Evolutionary conservation across 2,113 vertebrate species (phyloP).

Genomic region (Prionailurus bengalensis): DNA sequence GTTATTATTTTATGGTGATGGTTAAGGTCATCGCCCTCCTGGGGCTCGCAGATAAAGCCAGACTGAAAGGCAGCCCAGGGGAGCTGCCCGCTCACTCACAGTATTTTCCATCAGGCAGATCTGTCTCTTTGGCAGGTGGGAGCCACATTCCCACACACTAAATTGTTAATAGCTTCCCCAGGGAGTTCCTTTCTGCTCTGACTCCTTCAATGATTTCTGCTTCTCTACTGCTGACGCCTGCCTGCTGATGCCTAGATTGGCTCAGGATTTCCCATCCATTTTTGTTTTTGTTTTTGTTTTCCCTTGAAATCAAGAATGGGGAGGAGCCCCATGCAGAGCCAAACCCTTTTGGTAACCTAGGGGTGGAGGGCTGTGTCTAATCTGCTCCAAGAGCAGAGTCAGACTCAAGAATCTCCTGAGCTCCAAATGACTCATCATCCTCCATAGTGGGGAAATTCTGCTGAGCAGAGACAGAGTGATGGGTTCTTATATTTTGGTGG

Average conservation of each 20-base stretch:
- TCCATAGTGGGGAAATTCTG: background rate
- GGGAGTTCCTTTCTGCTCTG: slow-evolving; percentile 75
- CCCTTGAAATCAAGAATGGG: background rate
- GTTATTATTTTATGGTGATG: slow-evolving; percentile 73
- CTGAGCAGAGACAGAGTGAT: background rate
- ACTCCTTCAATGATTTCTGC: slow-evolving; percentile 68
- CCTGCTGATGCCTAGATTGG: slow-evolving; percentile 55
- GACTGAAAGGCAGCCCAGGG: slow-evolving; percentile 54
- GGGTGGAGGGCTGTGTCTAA: background rate
- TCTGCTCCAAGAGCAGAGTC: background rate
- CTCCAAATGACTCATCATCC: background rate
- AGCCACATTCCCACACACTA: slow-evolving; percentile 78
- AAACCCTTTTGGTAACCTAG: background rate
- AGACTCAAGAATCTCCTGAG: background rate
- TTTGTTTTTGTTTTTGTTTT: background rate
- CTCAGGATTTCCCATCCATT: slow-evolving; percentile 27
- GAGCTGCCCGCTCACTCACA: background rate
- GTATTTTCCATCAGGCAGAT: slow-evolving; percentile 67
- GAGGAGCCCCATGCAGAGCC: background rate
- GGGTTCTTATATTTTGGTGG: background rate
- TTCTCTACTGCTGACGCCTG: slow-evolving; percentile 43
- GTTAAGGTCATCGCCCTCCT: background rate
- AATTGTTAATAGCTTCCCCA: slow-evolving; percentile 83
- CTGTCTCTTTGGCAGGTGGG: slow-evolving; percentile 76
- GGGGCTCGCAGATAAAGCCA: slow-evolving; percentile 48